These are phyloP conservation scores for Cetoscarus ocellatus DNA, from an alignment of 2,797 vertebrate genomes.

Conservation along the genomic window DNA sequence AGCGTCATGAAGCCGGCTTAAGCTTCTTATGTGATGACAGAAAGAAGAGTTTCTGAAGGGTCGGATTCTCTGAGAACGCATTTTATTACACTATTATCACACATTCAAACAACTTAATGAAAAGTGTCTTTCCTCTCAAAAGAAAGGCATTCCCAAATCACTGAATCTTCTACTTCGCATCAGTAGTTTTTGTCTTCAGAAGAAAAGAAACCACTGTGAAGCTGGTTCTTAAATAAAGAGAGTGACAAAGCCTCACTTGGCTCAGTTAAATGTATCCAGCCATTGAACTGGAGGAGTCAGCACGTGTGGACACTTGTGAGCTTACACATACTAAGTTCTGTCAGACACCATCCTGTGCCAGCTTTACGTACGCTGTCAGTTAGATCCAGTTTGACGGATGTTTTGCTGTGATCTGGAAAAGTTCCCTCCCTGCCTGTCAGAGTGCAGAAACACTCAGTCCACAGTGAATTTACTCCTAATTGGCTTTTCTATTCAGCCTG, in stretches of 20 bases:
- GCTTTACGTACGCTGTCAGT: conserved; percentile 62
- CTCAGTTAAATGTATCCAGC: conserved; percentile 38
- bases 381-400: conserved; percentile 55
- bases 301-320: conserved; percentile 39
- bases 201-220: conserved; percentile 17
- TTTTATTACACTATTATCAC: conserved; percentile 63
- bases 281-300: conserved; percentile 42
- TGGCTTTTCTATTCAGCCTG: conserved; percentile 49
- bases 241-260: conserved; percentile 31
- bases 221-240: conserved; percentile 12
- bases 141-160: conserved; percentile 7
- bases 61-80: conserved; percentile 59
- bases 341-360: conserved; percentile 56
- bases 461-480: conserved; percentile 55
- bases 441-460: conserved; percentile 44
- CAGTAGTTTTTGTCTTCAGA: conserved; percentile 12
- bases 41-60: conserved; percentile 62
- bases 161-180: conserved; percentile 5
- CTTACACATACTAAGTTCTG: conserved; percentile 42
- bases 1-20: conserved; percentile 63
- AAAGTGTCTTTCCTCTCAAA: conserved; percentile 25
- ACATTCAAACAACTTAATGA: conserved; percentile 54
- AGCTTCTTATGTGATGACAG: conserved; percentile 72
- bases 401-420: conserved; percentile 52
- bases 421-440: conserved; percentile 38